Evolutionary conservation across 2,888 invertebrate species (phyloP).

Genomic region (Rhagophthalmus giganteus): DNA sequence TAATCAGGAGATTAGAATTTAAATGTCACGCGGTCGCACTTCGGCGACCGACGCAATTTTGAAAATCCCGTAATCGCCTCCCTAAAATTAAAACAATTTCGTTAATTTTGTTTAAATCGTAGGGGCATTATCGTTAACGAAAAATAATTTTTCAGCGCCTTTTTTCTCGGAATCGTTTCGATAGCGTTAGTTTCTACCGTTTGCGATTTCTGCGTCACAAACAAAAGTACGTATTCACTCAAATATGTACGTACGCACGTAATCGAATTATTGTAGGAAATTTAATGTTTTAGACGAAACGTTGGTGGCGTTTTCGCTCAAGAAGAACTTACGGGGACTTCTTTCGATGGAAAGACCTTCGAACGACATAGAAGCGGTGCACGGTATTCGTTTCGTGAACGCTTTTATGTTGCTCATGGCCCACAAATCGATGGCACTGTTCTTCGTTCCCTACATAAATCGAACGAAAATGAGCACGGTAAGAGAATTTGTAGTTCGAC

Average conservation of each 20-base stretch:
- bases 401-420: conserved; percentile 65
- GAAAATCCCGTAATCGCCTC: no score
- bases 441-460: conserved; percentile 68
- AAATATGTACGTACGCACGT: no score
- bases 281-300: conserved; percentile 51
- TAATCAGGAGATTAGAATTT: no score
- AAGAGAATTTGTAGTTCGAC: conserved; percentile 25
- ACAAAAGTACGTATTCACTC: conserved; percentile 42
- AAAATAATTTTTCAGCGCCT: conserved; percentile 45
- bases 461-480: conserved; percentile 69
- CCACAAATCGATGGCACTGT: conserved; percentile 73
- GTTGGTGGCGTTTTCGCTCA: conserved; percentile 64
- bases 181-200: conserved; percentile 44
- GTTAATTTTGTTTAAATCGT: no score
- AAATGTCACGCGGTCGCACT: no score
- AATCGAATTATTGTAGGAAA: conserved; percentile 9
- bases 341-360: conserved; percentile 59
- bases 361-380: conserved; percentile 65
- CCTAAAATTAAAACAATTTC: no score
- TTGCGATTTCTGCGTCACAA: conserved; percentile 42
- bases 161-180: conserved; percentile 43
- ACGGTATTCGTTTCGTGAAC: conserved; percentile 68
- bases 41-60: no score
- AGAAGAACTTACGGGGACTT: conserved; percentile 61
- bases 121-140: no score